phyloP scores from a whole-genome alignment of 1,140 invertebrate genomes.

The Babylonia areolata region DNA sequence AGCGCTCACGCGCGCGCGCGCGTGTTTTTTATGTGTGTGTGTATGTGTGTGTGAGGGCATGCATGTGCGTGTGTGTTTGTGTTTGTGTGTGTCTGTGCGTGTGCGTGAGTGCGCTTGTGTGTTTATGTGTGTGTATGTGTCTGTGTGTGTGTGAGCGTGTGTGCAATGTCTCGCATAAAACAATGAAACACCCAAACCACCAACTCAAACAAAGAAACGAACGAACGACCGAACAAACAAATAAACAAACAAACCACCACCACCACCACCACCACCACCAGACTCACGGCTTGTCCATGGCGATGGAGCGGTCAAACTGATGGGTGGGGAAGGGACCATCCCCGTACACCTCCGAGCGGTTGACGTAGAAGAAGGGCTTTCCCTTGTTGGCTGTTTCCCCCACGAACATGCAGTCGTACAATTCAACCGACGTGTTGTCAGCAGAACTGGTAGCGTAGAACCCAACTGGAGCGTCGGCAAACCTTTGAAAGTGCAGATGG shows the following conservation, averaged over 20 bases:
- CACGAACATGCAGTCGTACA: conserved; percentile 1
- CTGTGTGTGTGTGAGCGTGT: no score
- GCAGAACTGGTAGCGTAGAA: not conserved
- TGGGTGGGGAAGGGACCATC: not conserved
- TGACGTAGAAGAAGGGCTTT: not conserved
- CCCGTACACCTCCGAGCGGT: not conserved
- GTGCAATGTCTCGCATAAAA: no score
- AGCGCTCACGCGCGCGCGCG: no score
- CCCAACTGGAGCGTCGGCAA: conserved; percentile 14
- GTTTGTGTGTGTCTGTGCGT: no score
- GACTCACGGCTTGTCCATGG: not conserved
- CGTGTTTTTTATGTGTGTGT: no score
- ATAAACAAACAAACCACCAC: not conserved
- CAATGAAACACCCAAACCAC: no score
- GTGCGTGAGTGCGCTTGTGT: no score
- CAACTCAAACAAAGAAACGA: no score
- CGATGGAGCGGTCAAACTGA: not conserved
- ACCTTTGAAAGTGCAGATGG: not conserved
- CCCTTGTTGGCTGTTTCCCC: conserved; percentile 18
- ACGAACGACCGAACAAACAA: not conserved
- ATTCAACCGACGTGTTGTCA: not conserved
- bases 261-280: not conserved
- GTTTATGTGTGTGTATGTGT: no score
- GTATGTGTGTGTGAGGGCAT: no score
- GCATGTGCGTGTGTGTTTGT: no score